Evolutionary conservation across 37 sponge, comb jelly and placozoan genomes (phyloP), one percentile per base, ranked within the genome.

Genomic region (Diacarnus erythraeanus): DNA sequence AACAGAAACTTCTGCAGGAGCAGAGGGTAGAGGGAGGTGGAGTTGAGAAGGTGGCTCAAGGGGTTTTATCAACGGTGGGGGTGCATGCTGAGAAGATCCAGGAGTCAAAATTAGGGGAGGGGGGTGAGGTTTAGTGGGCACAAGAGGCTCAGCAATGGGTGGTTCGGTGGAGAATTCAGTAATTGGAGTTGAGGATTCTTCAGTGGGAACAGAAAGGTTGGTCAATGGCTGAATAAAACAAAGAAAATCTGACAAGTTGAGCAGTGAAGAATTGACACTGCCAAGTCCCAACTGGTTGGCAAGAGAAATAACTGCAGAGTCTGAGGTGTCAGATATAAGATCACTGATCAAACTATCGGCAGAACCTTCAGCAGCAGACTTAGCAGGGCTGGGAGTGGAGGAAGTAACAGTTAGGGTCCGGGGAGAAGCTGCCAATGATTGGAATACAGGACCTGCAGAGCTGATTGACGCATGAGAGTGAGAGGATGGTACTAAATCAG

Each of bases 211-310:
- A 2, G 12, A 2, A 37, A 22, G 22, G 34, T 38, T 59, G 10
- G 20, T 1, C 4, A 30, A 25, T 3, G 86, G 72, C 57, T 78
- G 72, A 12, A 86, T 33, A 1, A 86, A 61, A 26, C 34, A 26
- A 21, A 86, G 2, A 31, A 86, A 68, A 44, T 69, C 81, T 18
- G 71, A 18, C 36, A 72, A 8, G 23, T 73, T 65, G 26, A 80
- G 36, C 12, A 86, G 47, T 21, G 69, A 30, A 1, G 72, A 58
- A 26, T 78, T 78, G 1, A 74, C 56, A 8, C 27, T 64, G 1
- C 72, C 86, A 6, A 85, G 64, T 18, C 80, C 80, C 25, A 86
- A 80, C 38, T 86, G 69, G 1, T 80, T 74, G 36, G 84, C 77
- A 33, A 84, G 70, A 30, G 71, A 71, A 2, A 72, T 41, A 2